Evolutionary conservation across 2,797 vertebrate species (phyloP), one percentile per base, ranked within the genome.

Genomic region (Gephyroberyx darwinii): DNA sequence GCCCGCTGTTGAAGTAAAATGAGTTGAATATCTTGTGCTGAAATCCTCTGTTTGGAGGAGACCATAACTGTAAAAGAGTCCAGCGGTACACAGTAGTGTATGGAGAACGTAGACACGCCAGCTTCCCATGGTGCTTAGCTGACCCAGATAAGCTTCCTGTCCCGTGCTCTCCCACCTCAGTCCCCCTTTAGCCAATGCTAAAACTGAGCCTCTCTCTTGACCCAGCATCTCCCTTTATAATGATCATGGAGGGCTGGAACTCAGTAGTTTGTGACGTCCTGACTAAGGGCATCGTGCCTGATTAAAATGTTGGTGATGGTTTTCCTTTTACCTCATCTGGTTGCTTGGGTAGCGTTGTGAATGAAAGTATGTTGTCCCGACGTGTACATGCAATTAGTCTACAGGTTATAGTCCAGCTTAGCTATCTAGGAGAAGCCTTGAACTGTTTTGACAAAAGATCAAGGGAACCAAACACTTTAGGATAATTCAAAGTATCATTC

Each of bases 81-180:
- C 82, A 17, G 71, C 14, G 20, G 82, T 60, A 59, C 78, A 90
- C 68, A 90, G 64, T 6, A 91, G 69, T 55, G 77, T 47, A 59
- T 57, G 86, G 65, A 89, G 80, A 61, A 88, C 35, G 60, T 71
- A 64, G 57, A 63, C 19, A 41, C 74, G 45, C 35, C 79, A 74
- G 85, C 71, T 67, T 75, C 69, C 78, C 90, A 91, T 92, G 75
- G 74, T 87, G 84, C 51, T 55, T 52, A 35, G 66, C 62, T 91
- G 88, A 91, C 89, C 89, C 82, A 91, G 78, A 88, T 90, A 78
- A 22, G 80, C 61, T 90, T 91, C 87, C 89, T 68, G 55, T 58
- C 20, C 22, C 84, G 80, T 75, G 43, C 64, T 85, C 6, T 2
- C 65, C 61, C 64, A 71, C 74, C 65, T 75, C 64, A 12, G 74